Evolutionary conservation across 2,113 vertebrate genomes (phyloP).

Genomic region (Perccottus glenii): DNA sequence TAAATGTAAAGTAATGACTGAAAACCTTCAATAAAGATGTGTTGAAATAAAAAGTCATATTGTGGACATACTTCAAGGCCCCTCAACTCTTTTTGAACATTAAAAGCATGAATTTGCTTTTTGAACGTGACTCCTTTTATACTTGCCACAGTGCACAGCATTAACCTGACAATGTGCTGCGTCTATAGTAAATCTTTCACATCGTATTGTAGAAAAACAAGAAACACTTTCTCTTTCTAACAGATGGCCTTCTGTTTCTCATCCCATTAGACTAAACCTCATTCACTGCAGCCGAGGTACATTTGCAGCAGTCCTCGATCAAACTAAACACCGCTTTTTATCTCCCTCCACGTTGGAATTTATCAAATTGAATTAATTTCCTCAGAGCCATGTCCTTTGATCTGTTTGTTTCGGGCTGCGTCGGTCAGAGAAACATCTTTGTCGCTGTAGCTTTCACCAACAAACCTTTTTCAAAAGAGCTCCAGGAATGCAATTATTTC

Average conservation of each 20-base stretch:
- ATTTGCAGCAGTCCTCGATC: constrained; percentile 19
- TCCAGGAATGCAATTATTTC: constrained; percentile 63
- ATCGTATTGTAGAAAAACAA: background rate
- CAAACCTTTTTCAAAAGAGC: constrained; percentile 39
- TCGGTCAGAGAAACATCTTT: constrained; percentile 19
- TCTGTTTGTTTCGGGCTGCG: constrained; percentile 3
- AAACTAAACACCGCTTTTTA: constrained; percentile 19
- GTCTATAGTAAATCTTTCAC: no score
- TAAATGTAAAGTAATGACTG: no score
- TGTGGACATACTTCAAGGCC: no score
- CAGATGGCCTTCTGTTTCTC: constrained; percentile 25
- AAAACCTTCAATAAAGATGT: no score
- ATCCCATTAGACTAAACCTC: constrained; percentile 10
- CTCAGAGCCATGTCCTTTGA: constrained; percentile 28
- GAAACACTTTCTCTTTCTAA: constrained; percentile 3
- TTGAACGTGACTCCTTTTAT: no score
- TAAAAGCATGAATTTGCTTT: no score
- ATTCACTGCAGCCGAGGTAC: constrained; percentile 17
- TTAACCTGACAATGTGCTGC: no score
- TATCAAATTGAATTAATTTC: constrained; percentile 46
- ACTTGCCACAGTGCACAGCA: no score
- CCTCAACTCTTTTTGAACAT: no score
- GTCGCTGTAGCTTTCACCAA: constrained; percentile 23
- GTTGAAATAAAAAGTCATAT: no score
- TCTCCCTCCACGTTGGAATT: constrained; percentile 17